Evolutionary conservation across 2,797 vertebrate genomes (phyloP), one percentile per base, ranked within the genome.

Genomic region (Cichlasoma orientale): DNA sequence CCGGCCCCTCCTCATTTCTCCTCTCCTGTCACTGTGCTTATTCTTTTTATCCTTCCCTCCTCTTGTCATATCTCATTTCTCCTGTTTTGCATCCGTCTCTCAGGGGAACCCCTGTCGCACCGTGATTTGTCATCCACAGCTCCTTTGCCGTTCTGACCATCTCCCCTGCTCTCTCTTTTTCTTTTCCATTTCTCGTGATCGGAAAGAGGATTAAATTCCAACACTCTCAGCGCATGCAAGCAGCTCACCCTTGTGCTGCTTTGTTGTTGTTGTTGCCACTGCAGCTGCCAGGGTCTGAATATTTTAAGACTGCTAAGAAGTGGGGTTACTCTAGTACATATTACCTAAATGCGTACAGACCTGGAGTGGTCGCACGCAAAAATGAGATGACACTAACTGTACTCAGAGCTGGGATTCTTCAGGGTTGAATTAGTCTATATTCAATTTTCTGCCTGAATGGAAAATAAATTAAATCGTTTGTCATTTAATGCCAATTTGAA

Each of bases 201-300:
- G 4, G 63, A 77, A 27, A 71, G 59, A 75, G 81, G 87, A 86
- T 87, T 61, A 50, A 90, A 90, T 84, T 78, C 44, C 56, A 80
- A 27, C 52, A 41, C 13, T 76, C 31, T 77, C 47, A 38, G 55
- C 63, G 13, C 18, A 56, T 41, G 50, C 58, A 73, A 10, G 54
- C 55, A 53, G 57, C 44, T 85, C 68, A 56, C 27, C 13, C 19
- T 9, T 59, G 11, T 56, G 27, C 25, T 73, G 50, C 29, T 55
- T 47, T 77, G 72, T 68, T 72, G 56, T 11, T 75, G 72, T 4
- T 41, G 29, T 3, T 47, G 19, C 14, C 38, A 54, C n/a, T 72
- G 53, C 18, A 61, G 44, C 12, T 72, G 54, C 21, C 44, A 21
- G 70, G 63, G 41, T 80, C 53, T 75, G 38, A 57, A 73, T 69